Evolutionary conservation across 2,113 vertebrate species (phyloP), one percentile per base, ranked within the genome.

Genomic region (Silurus meridionalis): DNA sequence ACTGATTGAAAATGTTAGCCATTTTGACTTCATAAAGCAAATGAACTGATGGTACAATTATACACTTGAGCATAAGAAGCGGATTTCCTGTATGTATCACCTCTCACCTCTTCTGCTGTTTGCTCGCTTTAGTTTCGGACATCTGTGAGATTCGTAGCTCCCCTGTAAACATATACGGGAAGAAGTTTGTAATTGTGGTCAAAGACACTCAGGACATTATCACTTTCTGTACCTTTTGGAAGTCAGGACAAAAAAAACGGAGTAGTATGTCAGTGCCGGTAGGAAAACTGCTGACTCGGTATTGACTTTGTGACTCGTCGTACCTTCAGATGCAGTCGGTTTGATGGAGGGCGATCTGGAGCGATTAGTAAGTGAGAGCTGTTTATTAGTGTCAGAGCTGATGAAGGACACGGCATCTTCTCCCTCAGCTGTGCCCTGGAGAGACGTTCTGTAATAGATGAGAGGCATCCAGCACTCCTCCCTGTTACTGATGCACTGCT

Each of bases 381-480:
- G 94, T 89, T 93, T 92, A 86, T 90, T 83, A 82, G 83, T 93
- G 89, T 94, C 94, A 0, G 93, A 95, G 92, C 96, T 93, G 0
- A 92, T 90, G 57, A 93, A 90, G 80, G 95, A 96, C 84, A 81
- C 93, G 0, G 94, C 94, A 0, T 97, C 96, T 57, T 97, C 97
- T 80, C 93, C 95, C 75, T 95, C 94, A 2, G 90, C 93, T n/a
- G 58, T 95, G 66, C 94, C 94, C 93, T 96, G 64, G 82, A 98
- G 92, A 7, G 97, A 97, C 9, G 93, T 95, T 0, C 95, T 95
- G 89, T 98, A 98, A 75, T 90, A 95, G 85, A 94, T 82, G 37
- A 97, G 90, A 0, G 97, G 96, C 86, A 95, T 94, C 97, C 97
- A 97, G 88, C 93, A 63, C 0, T 96, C 95, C 75, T 96, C 95